Evolutionary conservation across 2,113 vertebrate genomes (phyloP).

Genomic region (Amphiprion percula): DNA sequence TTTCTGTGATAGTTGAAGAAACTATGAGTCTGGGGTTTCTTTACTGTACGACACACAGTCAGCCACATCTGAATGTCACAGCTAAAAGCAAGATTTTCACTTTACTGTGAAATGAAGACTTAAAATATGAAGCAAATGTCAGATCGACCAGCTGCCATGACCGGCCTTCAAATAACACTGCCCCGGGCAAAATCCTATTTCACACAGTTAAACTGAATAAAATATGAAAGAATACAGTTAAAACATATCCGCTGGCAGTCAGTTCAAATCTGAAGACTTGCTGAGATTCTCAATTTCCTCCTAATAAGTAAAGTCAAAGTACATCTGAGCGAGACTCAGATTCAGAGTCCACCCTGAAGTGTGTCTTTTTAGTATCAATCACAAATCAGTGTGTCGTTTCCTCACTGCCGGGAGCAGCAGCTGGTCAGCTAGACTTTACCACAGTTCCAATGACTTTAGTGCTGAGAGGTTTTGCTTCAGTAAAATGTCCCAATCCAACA

Average conservation of each 20-base stretch:
- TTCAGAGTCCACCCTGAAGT: background rate
- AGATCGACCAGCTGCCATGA: constrained; percentile 44
- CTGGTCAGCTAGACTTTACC: background rate
- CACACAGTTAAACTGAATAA: constrained; percentile 30
- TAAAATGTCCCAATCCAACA: too few relatives aligned
- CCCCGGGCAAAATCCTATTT: constrained; percentile 45
- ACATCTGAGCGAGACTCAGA: constrained; percentile 20
- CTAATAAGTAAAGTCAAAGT: constrained; percentile 17
- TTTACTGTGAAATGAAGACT: constrained; percentile 72
- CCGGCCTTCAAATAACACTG: constrained; percentile 66
- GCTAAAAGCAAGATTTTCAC: constrained; percentile 64
- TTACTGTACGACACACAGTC: constrained; percentile 51
- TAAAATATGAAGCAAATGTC: constrained; percentile 65
- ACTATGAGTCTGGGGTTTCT: constrained; percentile 33
- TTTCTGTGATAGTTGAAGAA: constrained; percentile 49
- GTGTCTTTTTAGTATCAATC: background rate
- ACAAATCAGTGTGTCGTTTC: background rate
- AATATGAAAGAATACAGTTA: constrained; percentile 47
- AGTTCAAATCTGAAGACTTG: constrained; percentile 21
- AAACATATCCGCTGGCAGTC: constrained; percentile 21
- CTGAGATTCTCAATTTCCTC: constrained; percentile 12
- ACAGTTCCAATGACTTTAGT: background rate
- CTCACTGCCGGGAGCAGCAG: background rate
- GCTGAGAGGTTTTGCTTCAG: too few relatives aligned
- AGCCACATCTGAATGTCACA: constrained; percentile 60